phyloP scores from a whole-genome alignment of 1,140 invertebrate species.

The Drosophila equinoxialis region DNA sequence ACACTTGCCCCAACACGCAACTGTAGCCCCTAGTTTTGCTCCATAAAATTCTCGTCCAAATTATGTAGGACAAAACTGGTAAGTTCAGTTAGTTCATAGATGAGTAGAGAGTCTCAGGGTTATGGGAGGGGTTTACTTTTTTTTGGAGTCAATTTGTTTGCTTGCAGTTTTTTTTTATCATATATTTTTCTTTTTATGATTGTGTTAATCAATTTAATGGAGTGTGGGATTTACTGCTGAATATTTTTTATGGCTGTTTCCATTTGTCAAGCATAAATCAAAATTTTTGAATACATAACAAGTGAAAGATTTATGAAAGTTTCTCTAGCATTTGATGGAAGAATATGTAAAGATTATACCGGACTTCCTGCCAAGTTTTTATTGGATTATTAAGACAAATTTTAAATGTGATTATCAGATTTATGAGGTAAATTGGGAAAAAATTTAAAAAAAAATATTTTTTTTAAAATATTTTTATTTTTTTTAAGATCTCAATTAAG shows the following conservation, averaged over 20 bases:
- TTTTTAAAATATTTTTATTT: no score
- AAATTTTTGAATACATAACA: background rate
- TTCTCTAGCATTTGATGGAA: slow-evolving; percentile 15
- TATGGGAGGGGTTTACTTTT: background rate
- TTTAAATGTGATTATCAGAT: no score
- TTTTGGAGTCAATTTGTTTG: slow-evolving; percentile 10
- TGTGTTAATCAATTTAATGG: slow-evolving; percentile 65
- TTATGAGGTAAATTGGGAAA: no score
- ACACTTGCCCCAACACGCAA: slow-evolving; percentile 59
- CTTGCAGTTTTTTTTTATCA: slow-evolving; percentile 30
- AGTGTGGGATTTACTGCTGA: slow-evolving; percentile 45
- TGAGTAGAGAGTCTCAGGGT: background rate
- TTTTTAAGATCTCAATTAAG: no score
- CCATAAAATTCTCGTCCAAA: slow-evolving; percentile 40
- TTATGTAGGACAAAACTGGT: slow-evolving; percentile 6
- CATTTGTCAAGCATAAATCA: slow-evolving; percentile 42
- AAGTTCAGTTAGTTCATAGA: background rate
- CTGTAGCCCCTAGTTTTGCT: slow-evolving; percentile 31
- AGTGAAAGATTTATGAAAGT: slow-evolving; percentile 13
- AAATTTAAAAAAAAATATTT: no score
- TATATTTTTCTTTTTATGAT: slow-evolving; percentile 47
- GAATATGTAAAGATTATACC: background rate
- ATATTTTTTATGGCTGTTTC: slow-evolving; percentile 30
- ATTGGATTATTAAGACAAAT: background rate
- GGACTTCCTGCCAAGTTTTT: background rate